phyloP scores from a whole-genome alignment of 1,140 invertebrate genomes.

The Zophobas morio region DNA sequence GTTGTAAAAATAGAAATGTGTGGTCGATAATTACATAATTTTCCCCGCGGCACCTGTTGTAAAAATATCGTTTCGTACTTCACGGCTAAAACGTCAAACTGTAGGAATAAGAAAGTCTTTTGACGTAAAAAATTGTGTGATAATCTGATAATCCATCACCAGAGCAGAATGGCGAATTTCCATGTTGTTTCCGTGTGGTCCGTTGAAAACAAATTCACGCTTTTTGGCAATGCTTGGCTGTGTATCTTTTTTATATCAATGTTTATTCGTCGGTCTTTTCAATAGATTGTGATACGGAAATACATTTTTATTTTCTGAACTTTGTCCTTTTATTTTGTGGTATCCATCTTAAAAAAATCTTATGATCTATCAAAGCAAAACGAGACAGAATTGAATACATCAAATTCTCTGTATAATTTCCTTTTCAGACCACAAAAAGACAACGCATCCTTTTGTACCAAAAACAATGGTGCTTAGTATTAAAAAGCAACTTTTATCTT shows the following conservation, averaged over 20 bases:
- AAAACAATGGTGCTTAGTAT: slow-evolving; percentile 19
- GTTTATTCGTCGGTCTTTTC: slow-evolving; percentile 14
- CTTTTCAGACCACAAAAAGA: slow-evolving; percentile 21
- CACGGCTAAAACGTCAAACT: background rate
- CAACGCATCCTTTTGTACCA: background rate
- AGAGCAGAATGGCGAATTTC: slow-evolving; percentile 9
- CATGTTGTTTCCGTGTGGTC: background rate
- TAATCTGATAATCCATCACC: slow-evolving; percentile 15
- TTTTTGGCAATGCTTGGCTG: background rate
- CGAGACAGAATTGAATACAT: background rate
- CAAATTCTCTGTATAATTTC: slow-evolving; percentile 21
- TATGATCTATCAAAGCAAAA: slow-evolving; percentile 9
- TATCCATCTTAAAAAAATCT: slow-evolving; percentile 7
- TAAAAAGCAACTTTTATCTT: slow-evolving; percentile 18
- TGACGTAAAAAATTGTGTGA: background rate
- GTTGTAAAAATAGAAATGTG: too few relatives aligned
- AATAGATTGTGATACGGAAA: slow-evolving; percentile 1
- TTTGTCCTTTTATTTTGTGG: slow-evolving; percentile 11
- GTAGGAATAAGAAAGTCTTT: background rate
- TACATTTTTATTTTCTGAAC: slow-evolving; percentile 1
- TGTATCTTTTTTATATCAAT: background rate
- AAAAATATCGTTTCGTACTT: background rate
- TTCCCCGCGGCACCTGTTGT: background rate
- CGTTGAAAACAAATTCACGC: background rate
- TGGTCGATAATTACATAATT: too few relatives aligned